Conservation (phyloP, 2,797 vertebrate genomes). For the Neomorphus geoffroyi region DNA sequence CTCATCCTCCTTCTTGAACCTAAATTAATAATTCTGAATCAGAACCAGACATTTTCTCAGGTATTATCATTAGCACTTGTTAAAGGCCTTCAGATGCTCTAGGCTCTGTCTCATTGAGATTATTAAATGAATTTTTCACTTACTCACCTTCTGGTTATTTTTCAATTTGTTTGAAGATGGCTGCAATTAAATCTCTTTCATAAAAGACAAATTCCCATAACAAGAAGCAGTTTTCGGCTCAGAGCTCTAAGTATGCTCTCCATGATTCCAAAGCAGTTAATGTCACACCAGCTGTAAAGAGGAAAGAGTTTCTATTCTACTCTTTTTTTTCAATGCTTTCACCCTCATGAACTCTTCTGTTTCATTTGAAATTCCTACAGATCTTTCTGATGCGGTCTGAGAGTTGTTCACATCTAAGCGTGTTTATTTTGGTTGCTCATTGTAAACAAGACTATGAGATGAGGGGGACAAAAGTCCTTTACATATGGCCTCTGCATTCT, state of each 20-base stretch:
- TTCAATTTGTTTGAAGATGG: slow-evolving; percentile 63
- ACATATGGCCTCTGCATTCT: not conserved
- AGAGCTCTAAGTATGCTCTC: not conserved
- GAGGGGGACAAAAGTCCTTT: not conserved
- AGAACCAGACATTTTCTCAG: slow-evolving; percentile 44
- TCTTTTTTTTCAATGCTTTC: not conserved
- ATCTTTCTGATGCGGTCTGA: not conserved
- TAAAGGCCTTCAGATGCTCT: slow-evolving; percentile 45
- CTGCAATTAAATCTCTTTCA: slow-evolving; percentile 58
- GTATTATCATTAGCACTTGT: slow-evolving; percentile 55
- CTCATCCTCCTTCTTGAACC: not conserved
- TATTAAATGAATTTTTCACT: slow-evolving; percentile 69
- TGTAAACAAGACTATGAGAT: not conserved
- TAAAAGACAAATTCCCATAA: slow-evolving; percentile 28
- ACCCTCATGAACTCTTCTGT: not conserved
- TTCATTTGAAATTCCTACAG: not conserved
- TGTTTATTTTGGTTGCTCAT: not conserved
- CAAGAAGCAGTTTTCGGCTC: not conserved
- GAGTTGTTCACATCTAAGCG: not conserved
- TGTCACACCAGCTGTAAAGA: not conserved
- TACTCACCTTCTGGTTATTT: slow-evolving; percentile 56
- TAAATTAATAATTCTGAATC: slow-evolving; percentile 46
- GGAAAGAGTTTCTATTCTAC: not conserved
- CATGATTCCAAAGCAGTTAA: not conserved
- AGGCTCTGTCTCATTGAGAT: slow-evolving; percentile 43